Conservation (phyloP, 2,888 invertebrate species). For the Drosophila helvetica region DNA sequence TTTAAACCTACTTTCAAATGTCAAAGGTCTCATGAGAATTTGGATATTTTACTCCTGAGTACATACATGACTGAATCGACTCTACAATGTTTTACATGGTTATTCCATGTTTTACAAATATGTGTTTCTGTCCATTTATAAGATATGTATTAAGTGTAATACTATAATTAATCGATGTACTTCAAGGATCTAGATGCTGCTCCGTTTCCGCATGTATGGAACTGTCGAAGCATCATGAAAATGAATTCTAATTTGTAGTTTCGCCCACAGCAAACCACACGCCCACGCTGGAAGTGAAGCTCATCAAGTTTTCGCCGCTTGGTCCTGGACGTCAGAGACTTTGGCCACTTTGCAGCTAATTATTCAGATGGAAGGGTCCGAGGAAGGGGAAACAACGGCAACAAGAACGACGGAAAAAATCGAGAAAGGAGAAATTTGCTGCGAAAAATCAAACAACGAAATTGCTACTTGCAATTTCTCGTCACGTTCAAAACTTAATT, state of each 20-base stretch:
- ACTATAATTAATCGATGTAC: not conserved
- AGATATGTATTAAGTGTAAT: not conserved
- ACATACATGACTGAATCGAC: no score
- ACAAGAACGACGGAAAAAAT: conserved; percentile 12
- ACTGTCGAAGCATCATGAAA: conserved; percentile 49
- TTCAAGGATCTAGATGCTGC: not conserved
- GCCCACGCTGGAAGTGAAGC: conserved; percentile 49
- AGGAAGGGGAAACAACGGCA: conserved; percentile 11
- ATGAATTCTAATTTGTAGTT: conserved; percentile 78
- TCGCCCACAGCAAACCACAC: conserved; percentile 57
- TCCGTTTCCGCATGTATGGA: not conserved
- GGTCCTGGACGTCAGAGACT: conserved; percentile 46
- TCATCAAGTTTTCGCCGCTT: conserved; percentile 40
- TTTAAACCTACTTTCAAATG: no score
- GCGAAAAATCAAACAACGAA: conserved; percentile 77
- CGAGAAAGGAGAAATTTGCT: conserved; percentile 43
- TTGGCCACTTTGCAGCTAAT: conserved; percentile 77
- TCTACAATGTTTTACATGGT: no score
- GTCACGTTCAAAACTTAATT: conserved; percentile 79
- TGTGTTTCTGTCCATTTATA: no score
- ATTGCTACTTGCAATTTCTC: conserved; percentile 77
- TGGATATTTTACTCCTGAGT: no score
- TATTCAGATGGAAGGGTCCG: conserved; percentile 73
- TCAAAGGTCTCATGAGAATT: no score
- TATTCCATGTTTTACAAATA: no score